Evolutionary conservation across 2,113 vertebrate genomes (phyloP).

Genomic region (Mobula hypostoma): DNA sequence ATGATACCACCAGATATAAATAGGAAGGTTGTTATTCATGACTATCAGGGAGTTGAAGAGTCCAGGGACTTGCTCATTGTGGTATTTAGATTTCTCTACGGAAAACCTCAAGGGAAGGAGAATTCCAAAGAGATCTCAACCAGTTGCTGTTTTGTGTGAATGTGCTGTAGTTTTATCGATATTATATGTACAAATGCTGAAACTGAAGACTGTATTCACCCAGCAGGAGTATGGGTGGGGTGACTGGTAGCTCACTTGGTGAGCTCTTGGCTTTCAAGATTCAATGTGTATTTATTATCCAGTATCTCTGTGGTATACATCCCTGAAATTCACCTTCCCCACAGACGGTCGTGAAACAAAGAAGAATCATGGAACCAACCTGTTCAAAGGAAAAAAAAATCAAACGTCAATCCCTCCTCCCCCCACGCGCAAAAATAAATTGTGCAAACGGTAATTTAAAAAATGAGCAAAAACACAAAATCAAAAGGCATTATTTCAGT

Average conservation of each 20-base stretch:
- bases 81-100: background rate
- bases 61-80: background rate
- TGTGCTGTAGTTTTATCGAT: background rate
- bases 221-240: background rate
- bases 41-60: background rate
- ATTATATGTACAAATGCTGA: background rate
- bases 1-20: background rate
- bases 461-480: too few species aligned
- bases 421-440: too few species aligned
- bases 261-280: background rate
- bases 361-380: too few species aligned
- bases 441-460: too few species aligned
- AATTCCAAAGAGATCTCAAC: background rate
- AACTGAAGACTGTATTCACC: background rate
- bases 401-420: too few species aligned
- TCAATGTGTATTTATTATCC: too few species aligned
- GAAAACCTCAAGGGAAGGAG: background rate
- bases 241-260: background rate
- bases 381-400: too few species aligned
- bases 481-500: too few species aligned
- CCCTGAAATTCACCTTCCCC: too few species aligned
- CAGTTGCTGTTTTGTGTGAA: background rate
- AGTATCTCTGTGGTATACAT: too few species aligned
- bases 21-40: background rate
- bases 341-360: too few species aligned